Conservation (phyloP, 2,888 invertebrate species). For the Megaustenia siamemsis region DNA sequence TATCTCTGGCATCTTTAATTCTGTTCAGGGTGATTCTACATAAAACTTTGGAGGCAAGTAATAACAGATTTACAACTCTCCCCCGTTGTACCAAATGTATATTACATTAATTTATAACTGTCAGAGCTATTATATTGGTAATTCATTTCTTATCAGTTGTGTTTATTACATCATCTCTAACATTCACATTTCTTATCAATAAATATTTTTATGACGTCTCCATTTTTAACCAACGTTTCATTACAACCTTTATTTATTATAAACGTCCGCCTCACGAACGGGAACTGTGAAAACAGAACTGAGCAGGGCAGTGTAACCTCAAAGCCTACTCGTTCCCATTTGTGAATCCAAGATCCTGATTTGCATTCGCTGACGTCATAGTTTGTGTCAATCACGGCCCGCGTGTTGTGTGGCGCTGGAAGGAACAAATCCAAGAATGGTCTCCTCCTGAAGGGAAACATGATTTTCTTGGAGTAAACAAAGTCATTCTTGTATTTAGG, state of each 20-base stretch:
- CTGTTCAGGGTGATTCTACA: too few relatives aligned
- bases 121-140: too few relatives aligned
- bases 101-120: too few relatives aligned
- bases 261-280: conserved; percentile 55
- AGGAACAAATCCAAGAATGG: conserved; percentile 58
- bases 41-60: too few relatives aligned
- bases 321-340: conserved; percentile 24
- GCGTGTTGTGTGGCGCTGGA: conserved; percentile 57
- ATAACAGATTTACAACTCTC: too few relatives aligned
- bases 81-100: too few relatives aligned
- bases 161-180: too few relatives aligned
- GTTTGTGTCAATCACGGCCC: conserved; percentile 43
- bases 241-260: conserved; percentile 50
- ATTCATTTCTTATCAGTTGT: too few relatives aligned
- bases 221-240: conserved; percentile 56
- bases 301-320: conserved; percentile 55
- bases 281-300: conserved; percentile 53
- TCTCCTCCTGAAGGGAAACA: conserved; percentile 58
- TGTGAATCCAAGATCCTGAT: conserved; percentile 56
- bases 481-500: conserved; percentile 36
- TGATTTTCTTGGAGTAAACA: conserved; percentile 48
- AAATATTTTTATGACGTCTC: conserved; percentile 24
- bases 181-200: conserved; percentile 15
- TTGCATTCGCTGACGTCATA: conserved; percentile 55
- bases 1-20: too few relatives aligned